Evolutionary conservation across 2,888 invertebrate genomes (phyloP), one percentile per base, ranked within the genome.

Genomic region (Conus canariensis): DNA sequence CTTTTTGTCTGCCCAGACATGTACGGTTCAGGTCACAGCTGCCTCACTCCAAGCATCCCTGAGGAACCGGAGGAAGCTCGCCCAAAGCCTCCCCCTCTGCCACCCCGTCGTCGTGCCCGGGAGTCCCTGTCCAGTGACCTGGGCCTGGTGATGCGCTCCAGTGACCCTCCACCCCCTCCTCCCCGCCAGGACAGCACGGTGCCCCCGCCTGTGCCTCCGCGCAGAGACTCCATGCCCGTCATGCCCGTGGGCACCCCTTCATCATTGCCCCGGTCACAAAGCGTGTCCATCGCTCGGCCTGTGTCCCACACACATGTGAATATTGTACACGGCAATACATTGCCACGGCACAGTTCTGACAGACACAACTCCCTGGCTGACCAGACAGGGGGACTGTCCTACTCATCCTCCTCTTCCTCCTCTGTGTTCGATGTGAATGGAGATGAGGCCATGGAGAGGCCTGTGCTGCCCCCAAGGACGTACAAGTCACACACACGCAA

Each of bases 111-210:
- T 92, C 97, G 97, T 86, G 94, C 94, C 92, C 97, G 97, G 25
- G 88, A 90, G 74, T 86, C 89, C 67, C 30, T 64, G 70, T 56
- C 88, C 60, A 58, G 90, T 30, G 86, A 88, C 19, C 91, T 91
- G 19, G 77, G 85, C 30, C 85, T 70, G 12, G 92, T 97, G 97
- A 70, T 92, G 87, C 85, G 96, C 96, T 92, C 97, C 97, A 93
- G 97, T 97, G 96, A 97, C 97, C 89, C 97, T 97, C 90, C 98
- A n/a, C 96, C 97, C 89, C 97, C 98, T 94, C 98, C 98, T 88
- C 98, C 97, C 12, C 97, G 98, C 91, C 97, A 97, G 95, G 93
- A 93, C 87, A 91, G 92, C 88, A 97, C 97, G 87, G 97, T 97
- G 93, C 97, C 97, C 45, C 96, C 96, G 77, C 97, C 97, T 88